A percentile compares a stretch with the other conserved stretches of the same genome.
Conservation (phyloP, 92 coral and sea anemone species). For the Anthopleura xanthogrammica region DNA sequence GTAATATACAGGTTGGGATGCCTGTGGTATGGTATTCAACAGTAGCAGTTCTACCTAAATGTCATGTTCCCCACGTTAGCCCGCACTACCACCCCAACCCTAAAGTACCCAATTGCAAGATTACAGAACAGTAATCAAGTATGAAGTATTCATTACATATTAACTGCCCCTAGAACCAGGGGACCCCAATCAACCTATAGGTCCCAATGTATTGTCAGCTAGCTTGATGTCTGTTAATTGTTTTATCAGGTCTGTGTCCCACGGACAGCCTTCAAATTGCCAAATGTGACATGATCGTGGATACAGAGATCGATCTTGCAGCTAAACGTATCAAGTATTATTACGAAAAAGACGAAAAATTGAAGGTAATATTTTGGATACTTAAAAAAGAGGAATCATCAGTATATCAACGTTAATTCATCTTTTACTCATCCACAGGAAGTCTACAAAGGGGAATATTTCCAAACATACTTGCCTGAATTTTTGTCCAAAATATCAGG, state of each 20-base stretch:
- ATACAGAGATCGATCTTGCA: conserved; percentile 24
- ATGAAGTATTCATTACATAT: too few species aligned
- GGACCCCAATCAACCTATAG: background rate
- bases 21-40: background rate
- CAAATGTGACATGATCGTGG: conserved; percentile 29
- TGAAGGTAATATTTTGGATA: conserved; percentile 1
- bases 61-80: background rate
- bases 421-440: background rate
- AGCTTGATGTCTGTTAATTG: background rate
- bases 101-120: too few species aligned
- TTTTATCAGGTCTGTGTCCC: conserved; percentile 14
- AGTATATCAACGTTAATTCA: too few species aligned
- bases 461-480: conserved; percentile 14
- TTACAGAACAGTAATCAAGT: too few species aligned
- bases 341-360: conserved; percentile 22
- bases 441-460: conserved; percentile 11
- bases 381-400: too few species aligned
- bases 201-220: background rate
- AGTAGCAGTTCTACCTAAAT: background rate
- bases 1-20: background rate
- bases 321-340: conserved; percentile 29
- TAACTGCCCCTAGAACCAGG: too few species aligned
- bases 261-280: conserved; percentile 16
- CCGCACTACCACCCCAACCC: background rate
- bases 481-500: conserved; percentile 8